Conservation (phyloP, 1,140 invertebrate species). For the Nasonia longicornis region DNA sequence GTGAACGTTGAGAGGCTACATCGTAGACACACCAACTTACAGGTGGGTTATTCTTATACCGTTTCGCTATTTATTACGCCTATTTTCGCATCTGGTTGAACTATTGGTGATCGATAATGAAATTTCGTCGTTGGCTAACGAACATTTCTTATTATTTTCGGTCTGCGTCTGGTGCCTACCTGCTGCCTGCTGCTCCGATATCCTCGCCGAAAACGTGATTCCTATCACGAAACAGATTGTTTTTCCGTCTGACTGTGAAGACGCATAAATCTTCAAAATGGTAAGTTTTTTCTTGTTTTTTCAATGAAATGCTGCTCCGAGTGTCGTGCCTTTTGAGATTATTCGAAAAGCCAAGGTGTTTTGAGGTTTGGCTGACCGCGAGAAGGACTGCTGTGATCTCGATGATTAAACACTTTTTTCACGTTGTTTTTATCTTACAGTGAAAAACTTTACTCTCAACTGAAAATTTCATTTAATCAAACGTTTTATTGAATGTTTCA, state of each 20-base stretch:
- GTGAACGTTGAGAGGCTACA: neutral
- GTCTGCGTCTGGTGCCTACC: neutral
- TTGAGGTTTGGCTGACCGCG: neutral
- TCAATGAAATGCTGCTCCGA: neutral
- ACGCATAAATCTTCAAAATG: neutral
- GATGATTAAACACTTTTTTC: slow-evolving; percentile 7
- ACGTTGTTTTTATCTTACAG: neutral
- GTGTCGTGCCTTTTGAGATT: neutral
- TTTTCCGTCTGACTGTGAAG: slow-evolving; percentile 6
- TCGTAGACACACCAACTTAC: neutral
- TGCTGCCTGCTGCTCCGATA: neutral
- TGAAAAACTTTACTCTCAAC: neutral
- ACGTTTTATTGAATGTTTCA: neutral
- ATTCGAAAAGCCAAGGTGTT: neutral
- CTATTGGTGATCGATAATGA: neutral
- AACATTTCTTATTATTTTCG: neutral
- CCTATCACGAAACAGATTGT: slow-evolving; percentile 14
- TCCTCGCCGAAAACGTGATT: neutral
- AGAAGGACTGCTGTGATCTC: neutral
- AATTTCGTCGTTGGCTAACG: neutral
- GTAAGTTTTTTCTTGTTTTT: slow-evolving; percentile 10
- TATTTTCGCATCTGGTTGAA: neutral
- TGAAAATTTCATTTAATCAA: neutral
- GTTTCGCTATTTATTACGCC: neutral
- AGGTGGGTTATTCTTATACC: neutral